Evolutionary conservation across 92 coral and sea anemone species (phyloP), one percentile per base, ranked within the genome.

Genomic region (Parazoanthus swiftii): DNA sequence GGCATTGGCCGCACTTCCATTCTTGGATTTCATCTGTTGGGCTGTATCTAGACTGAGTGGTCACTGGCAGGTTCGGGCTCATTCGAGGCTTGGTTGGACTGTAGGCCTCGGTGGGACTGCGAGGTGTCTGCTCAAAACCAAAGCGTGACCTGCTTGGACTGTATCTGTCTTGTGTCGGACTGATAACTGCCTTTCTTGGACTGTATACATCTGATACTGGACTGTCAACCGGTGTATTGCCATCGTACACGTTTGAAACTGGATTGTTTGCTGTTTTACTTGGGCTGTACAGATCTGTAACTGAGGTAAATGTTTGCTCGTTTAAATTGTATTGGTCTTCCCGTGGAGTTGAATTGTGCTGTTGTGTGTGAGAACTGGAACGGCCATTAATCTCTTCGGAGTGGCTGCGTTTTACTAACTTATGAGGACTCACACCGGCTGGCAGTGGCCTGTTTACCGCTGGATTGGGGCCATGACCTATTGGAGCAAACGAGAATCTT

Each of bases 1-100:
- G 93, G 88, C 98, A 96, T 77, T 96, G 98, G 65, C 98, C 98
- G 50, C 98, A 96, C 35, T 91, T 91, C 95, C 93, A 93, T 13
- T 91, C 81, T 16, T 91, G 89, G 11, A 91, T 91, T 48, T 91
- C 95, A 70, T 84, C 87, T 8, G 87, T 84, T 29, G 87, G 76
- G 39, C 56, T 82, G 37, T 82, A 15, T 44, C 74, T 82, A 42
- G 86, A 38, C 76, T 82, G 86, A 3, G 86, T 71, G 20, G 59
- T 70, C n/a, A 46, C 86, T 3, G 86, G 86, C 23, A 82, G 37
- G 38, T 82, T 44, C 21, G 86, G 86, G 35, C 86, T 82, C 48
- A 37, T 8, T 13, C 72, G 50, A 56, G 86, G 86, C 74, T 84
- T 84, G 44, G 87, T 84, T 7, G 87, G 87, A 16, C 87, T 84